Evolutionary conservation across 2,113 vertebrate genomes (phyloP).

Genomic region (Donacobius atricapilla): DNA sequence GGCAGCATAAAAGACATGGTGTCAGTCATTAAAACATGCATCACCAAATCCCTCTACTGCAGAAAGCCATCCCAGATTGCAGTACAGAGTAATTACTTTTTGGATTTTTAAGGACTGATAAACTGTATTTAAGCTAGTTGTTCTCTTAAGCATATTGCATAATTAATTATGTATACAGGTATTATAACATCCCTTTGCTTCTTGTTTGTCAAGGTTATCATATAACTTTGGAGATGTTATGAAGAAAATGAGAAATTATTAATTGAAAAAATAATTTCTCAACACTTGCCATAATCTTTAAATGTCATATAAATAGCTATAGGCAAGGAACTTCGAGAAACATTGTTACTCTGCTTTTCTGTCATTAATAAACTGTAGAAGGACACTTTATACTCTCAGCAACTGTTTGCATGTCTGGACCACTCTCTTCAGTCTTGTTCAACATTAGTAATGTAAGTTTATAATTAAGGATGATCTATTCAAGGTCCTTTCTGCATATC

Average conservation of each 20-base stretch:
- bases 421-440: background rate
- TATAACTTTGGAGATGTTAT: background rate
- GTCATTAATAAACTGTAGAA: background rate
- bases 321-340: background rate
- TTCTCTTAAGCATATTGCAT: background rate
- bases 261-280: background rate
- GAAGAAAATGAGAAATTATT: background rate
- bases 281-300: background rate
- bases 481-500: constrained; percentile 24
- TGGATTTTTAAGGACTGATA: background rate
- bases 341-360: background rate
- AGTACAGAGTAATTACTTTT: background rate
- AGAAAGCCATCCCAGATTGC: background rate
- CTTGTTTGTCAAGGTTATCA: background rate
- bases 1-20: background rate
- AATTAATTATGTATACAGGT: background rate
- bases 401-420: background rate
- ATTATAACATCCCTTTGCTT: background rate
- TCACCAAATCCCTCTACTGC: background rate
- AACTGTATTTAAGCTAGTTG: background rate
- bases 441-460: background rate
- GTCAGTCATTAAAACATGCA: background rate
- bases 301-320: background rate
- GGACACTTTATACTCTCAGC: background rate
- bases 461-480: constrained; percentile 15